phyloP scores from a whole-genome alignment of 1,140 invertebrate genomes.

The Vollenhovia emeryi region DNA sequence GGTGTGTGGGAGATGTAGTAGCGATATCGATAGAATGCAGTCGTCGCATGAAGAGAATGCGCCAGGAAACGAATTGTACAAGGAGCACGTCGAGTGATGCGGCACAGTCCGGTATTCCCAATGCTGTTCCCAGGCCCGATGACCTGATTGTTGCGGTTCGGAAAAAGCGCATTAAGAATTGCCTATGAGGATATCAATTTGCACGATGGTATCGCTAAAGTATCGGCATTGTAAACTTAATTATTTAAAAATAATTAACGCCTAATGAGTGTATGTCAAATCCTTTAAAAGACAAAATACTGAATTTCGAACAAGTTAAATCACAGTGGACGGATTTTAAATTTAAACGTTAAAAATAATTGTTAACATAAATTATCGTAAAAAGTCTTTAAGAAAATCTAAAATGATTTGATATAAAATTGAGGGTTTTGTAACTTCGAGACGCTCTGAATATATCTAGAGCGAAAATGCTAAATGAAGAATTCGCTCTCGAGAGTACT shows the following conservation, averaged over 20 bases:
- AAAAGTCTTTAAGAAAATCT: background rate
- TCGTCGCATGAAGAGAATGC: conserved; percentile 40
- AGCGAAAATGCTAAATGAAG: background rate
- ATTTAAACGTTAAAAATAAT: background rate
- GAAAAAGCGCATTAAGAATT: conserved; percentile 41
- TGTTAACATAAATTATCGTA: background rate
- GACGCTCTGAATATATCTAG: background rate
- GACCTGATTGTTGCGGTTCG: conserved; percentile 63
- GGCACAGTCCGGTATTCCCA: conserved; percentile 59
- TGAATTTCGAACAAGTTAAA: background rate
- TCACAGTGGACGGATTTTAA: background rate
- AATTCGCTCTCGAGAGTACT: background rate
- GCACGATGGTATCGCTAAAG: background rate
- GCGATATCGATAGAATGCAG: conserved; percentile 33
- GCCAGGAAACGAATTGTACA: conserved; percentile 47
- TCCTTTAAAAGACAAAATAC: background rate
- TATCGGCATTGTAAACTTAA: background rate
- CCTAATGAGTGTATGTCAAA: background rate
- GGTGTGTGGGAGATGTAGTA: background rate
- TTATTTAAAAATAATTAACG: background rate
- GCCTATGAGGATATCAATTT: background rate
- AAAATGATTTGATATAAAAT: background rate
- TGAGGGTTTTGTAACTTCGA: background rate
- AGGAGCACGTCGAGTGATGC: conserved; percentile 55
- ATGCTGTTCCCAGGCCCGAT: conserved; percentile 55